Evolutionary conservation across 2,113 vertebrate species (phyloP), one percentile per base, ranked within the genome.

Genomic region (Thamnophis sirtalis): DNA sequence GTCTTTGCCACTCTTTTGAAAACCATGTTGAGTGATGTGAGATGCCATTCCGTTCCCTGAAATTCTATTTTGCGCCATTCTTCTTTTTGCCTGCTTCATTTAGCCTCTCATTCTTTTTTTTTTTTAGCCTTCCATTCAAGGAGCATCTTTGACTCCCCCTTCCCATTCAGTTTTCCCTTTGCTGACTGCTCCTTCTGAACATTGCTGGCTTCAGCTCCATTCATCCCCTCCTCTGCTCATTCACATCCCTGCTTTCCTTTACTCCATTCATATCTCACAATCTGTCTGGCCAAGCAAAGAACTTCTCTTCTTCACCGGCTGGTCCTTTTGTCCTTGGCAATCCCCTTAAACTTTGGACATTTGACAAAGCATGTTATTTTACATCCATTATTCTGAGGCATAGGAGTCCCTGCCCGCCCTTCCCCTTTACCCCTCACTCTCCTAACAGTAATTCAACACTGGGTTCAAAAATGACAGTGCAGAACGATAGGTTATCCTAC

Each of bases 101-200:
- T 96, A 91, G 91, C 94, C 89, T 91, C 94, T 94, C 92, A 91
- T 91, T 68, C 63, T 68, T 68, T 15, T 68, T 68, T 68, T 68
- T 68, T 92, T 89, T 94, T 53, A 92, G 91, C 84, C 33, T 93
- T 94, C 56, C 63, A 92, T 95, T 94, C 90, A 84, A 86, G 91
- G 68, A 3, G 91, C 93, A 92, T 94, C 93, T 96, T 96, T 96
- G 89, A 91, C 89, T 91, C 93, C 94, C 87, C 53, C 87, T 48
- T 85, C 53, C 88, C 90, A 94, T 96, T 96, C 95, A 95, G 89
- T 80, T 94, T 95, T 89, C 87, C 38, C 92, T 95, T 93, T 95
- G 96, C 96, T 95, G 91, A 96, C 94, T 96, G 95, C 87, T 95
- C 94, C 95, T 13, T 90, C 94, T 92, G 91, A 93, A 93, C 93